Percentiles rank a stretch among this genome's conserved stretches.
These are phyloP conservation scores for Cuniculus paca DNA, from an alignment of 2,797 vertebrate species.

Conservation along the genomic window DNA sequence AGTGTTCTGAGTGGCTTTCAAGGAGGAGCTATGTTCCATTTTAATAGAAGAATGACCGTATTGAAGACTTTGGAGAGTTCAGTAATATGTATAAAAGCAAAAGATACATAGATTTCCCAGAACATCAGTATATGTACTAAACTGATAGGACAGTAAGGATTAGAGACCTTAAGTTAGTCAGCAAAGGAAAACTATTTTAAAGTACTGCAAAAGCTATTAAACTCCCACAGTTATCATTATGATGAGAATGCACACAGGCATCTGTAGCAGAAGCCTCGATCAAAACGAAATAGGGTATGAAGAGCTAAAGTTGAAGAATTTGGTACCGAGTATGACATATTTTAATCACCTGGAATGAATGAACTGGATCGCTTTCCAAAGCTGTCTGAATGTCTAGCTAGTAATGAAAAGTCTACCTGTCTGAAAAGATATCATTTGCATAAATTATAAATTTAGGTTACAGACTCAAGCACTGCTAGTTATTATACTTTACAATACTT, in stretches of 20 bases:
- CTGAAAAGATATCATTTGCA: background rate
- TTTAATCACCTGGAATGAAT: background rate
- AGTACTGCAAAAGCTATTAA: background rate
- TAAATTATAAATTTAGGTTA: background rate
- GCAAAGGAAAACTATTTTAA: background rate
- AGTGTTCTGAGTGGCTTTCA: no score
- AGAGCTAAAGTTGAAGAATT: background rate
- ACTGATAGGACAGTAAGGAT: background rate
- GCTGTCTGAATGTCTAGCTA: background rate
- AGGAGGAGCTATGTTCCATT: background rate
- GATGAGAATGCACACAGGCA: background rate
- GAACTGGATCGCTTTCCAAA: background rate
- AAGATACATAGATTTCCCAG: background rate
- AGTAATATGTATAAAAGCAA: background rate
- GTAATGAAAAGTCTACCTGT: background rate
- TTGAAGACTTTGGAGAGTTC: background rate
- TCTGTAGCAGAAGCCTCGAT: no score
- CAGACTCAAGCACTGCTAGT: background rate
- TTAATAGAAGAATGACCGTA: background rate
- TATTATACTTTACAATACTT: background rate
- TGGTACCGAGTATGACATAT: background rate
- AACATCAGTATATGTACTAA: background rate
- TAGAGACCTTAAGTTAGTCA: background rate
- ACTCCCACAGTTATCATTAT: background rate
- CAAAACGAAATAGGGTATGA: background rate